phyloP scores from a whole-genome alignment of 2,888 invertebrate species.

The Bruchidius siliquastri region DNA sequence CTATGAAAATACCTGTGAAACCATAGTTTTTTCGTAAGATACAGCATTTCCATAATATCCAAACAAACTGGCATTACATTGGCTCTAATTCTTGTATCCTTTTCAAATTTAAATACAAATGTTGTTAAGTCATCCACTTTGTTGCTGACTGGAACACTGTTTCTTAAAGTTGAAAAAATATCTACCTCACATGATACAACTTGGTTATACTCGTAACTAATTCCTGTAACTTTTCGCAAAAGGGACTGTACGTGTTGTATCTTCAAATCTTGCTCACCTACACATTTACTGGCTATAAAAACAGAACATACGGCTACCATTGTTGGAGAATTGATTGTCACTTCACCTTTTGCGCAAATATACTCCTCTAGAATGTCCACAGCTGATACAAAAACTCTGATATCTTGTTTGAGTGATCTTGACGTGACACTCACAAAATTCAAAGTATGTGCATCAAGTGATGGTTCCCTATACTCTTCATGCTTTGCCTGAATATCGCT shows the following conservation, averaged over 20 bases:
- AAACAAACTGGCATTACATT: slow-evolving; percentile 31
- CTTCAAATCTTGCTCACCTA: slow-evolving; percentile 35
- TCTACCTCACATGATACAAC: slow-evolving; percentile 32
- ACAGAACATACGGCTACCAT: slow-evolving; percentile 10
- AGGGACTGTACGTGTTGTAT: slow-evolving; percentile 24
- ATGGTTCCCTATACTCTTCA: slow-evolving; percentile 32
- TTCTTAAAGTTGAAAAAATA: slow-evolving; percentile 30
- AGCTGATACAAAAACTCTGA: slow-evolving; percentile 37
- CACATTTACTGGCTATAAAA: slow-evolving; percentile 32
- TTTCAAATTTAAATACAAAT: slow-evolving; percentile 33
- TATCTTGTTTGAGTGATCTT: slow-evolving; percentile 32
- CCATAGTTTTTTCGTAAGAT: slow-evolving; percentile 29
- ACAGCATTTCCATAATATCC: slow-evolving; percentile 33
- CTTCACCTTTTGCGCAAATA: slow-evolving; percentile 25
- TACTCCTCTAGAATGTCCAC: slow-evolving; percentile 37
- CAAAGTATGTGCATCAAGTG: slow-evolving; percentile 29
- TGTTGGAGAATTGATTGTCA: slow-evolving; percentile 29
- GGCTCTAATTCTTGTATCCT: slow-evolving; percentile 30
- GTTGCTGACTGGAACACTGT: slow-evolving; percentile 33
- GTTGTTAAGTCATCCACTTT: slow-evolving; percentile 37
- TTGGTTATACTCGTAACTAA: slow-evolving; percentile 19
- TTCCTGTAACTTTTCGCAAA: slow-evolving; percentile 28
- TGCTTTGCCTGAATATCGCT: slow-evolving; percentile 23
- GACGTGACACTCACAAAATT: slow-evolving; percentile 34
- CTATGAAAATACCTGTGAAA: slow-evolving; percentile 22